Conservation (phyloP, 2,797 vertebrate species). For the Silurus aristotelis region DNA sequence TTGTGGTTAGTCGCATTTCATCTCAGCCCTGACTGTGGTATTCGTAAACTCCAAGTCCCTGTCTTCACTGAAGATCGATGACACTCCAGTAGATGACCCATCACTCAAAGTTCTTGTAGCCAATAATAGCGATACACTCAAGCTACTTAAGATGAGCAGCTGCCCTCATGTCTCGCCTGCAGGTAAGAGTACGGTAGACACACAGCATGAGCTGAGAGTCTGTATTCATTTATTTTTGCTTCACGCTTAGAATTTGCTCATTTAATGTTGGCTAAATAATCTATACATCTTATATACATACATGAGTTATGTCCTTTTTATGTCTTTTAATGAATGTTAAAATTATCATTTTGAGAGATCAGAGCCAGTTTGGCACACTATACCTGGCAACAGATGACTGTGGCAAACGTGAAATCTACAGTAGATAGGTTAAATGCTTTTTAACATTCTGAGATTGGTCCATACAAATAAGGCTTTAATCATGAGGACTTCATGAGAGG, state of each 20-base stretch:
- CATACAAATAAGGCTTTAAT: background rate
- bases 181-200: slow-evolving; percentile 33
- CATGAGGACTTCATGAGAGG: background rate
- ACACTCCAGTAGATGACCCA: slow-evolving; percentile 96
- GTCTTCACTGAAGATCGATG: slow-evolving; percentile 96
- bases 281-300: background rate
- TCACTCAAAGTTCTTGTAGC: slow-evolving; percentile 87
- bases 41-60: slow-evolving; percentile 99
- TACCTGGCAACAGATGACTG: too few species aligned
- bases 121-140: slow-evolving; percentile 96
- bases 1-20: slow-evolving; percentile 94
- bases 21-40: slow-evolving; percentile 97
- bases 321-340: background rate
- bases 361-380: background rate
- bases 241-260: background rate
- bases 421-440: background rate
- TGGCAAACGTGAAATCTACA: background rate
- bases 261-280: background rate
- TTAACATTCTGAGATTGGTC: background rate
- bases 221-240: background rate
- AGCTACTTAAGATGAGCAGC: slow-evolving; percentile 97
- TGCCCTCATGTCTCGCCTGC: slow-evolving; percentile 70
- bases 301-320: background rate
- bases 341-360: background rate
- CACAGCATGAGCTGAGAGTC: background rate